phyloP scores from a whole-genome alignment of 2,888 invertebrate genomes.

The Ophion ellenae region DNA sequence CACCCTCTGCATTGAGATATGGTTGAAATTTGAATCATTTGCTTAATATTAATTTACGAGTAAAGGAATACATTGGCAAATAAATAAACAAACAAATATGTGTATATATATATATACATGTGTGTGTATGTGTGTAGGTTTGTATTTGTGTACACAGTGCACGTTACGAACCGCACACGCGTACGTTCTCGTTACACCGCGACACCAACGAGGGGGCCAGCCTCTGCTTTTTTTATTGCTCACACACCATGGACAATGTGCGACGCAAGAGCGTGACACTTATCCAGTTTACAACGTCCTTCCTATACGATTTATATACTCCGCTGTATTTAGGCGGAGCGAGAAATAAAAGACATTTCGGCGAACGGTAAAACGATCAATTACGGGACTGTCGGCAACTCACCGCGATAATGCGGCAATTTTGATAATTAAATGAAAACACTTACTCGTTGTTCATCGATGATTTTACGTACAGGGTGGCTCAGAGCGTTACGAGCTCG shows the following conservation, averaged over 20 bases:
- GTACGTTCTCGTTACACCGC: constrained; percentile 34
- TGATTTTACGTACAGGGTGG: background rate
- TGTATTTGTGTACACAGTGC: too few species aligned
- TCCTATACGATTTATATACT: constrained; percentile 66
- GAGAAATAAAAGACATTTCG: constrained; percentile 17
- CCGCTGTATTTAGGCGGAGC: constrained; percentile 62
- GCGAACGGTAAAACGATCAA: background rate
- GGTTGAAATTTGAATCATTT: too few species aligned
- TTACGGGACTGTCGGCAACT: background rate
- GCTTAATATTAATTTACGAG: too few species aligned
- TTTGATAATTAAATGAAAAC: background rate
- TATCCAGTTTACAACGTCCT: constrained; percentile 77
- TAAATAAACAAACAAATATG: too few species aligned
- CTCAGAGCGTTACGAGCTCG: background rate
- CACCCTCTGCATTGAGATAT: too few species aligned
- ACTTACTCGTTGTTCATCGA: background rate
- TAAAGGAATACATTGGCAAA: too few species aligned
- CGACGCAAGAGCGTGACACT: constrained; percentile 68
- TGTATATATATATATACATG: too few species aligned
- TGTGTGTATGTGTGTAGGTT: too few species aligned
- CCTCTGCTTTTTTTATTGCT: constrained; percentile 55
- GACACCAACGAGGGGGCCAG: constrained; percentile 53
- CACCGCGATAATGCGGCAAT: background rate
- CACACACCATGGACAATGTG: constrained; percentile 61
- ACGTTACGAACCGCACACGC: background rate